Base-by-base conservation (phyloP, 2,888 invertebrate species). In the Pantelozetes paolii region DNA sequence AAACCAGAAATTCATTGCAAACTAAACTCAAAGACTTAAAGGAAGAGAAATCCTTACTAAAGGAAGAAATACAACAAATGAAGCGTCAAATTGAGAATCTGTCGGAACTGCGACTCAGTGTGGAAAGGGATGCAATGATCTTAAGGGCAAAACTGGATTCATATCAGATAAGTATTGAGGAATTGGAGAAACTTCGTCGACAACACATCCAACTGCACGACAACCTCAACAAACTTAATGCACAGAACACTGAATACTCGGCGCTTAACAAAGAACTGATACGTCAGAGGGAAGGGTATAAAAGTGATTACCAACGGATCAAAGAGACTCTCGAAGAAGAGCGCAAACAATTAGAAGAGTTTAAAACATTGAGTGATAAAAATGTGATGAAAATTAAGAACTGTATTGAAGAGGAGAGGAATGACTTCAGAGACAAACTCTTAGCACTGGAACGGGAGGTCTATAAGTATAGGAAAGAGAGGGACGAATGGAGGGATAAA, bases 361-460 rank as follows among this genome's bases (percentile, higher is more conserved):
- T 71, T 30, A 73, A 71, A 28, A 15, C 59, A 13, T 18, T 23
- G 13, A 73, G 54, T 45, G 75, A 75, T n/a, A 73, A 73, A 36
- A 59, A 20, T 26, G 15, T 75, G 9, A 9, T 28, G 6, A 69
- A 71, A 70, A 28, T 73, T n/a, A 50, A n/a, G 20, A 42, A 36
- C 11, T 45, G 71, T 11, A 30, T 73, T 11, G 75, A 75, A 23
- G 75, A 75, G n/a, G 75, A 75, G 71, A 67, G 75, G 26, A 32
- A 30, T 32, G 73, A 75, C 36, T 36, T 71, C 9, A 59, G 42
- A 30, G 71, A 54, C n/a, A 70, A 48, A 71, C 18, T 75, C 1
- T 36, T 42, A 26, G 18, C 28, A 32, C 42, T 75, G 8, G 70
- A 75, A 45, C 23, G 32, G 28, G 73, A 75, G 20, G 45, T 67